Percentiles rank a stretch among this genome's conserved stretches.
These are phyloP conservation scores for Bellardia bayeri DNA, from an alignment of 2,888 invertebrate species.

Conservation along the genomic window DNA sequence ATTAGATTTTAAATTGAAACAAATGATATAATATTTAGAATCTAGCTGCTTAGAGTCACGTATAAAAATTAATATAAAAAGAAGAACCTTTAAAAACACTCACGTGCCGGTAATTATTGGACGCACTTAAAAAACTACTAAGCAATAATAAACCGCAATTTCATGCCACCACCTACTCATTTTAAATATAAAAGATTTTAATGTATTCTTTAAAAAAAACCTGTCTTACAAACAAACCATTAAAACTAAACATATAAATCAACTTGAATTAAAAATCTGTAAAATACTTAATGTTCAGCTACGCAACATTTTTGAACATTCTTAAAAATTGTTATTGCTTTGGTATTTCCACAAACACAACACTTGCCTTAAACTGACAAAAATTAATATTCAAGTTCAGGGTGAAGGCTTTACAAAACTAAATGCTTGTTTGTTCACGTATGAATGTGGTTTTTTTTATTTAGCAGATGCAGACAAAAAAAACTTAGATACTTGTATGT, in stretches of 20 bases:
- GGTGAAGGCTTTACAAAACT: conserved; percentile 67
- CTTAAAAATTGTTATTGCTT: conserved; percentile 28
- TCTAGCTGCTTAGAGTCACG: neutral
- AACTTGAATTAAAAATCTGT: conserved; percentile 1
- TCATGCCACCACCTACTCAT: neutral
- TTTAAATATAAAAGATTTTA: neutral
- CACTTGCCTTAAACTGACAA: conserved; percentile 17
- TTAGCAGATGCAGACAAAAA: conserved; percentile 47
- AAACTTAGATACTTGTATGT: neutral
- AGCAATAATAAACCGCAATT: conserved; percentile 12
- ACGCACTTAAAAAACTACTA: conserved; percentile 34
- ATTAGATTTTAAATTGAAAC: conserved; percentile 14
- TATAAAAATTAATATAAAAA: neutral
- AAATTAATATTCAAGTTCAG: conserved; percentile 71
- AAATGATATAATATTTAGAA: conserved; percentile 17
- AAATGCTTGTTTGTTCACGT: neutral
- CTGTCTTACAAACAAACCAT: conserved; percentile 37
- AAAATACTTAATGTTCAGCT: conserved; percentile 1
- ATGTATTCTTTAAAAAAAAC: conserved; percentile 1
- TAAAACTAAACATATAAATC: conserved; percentile 35
- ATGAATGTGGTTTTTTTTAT: conserved; percentile 22
- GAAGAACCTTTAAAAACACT: conserved; percentile 24
- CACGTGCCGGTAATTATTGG: conserved; percentile 39
- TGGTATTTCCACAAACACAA: neutral
- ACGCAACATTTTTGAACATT: conserved; percentile 17